Percentiles rank a stretch among this genome's conserved stretches.
Evolutionary conservation across 2,888 invertebrate genomes (phyloP).

Genomic region (Pasiphila rectangulata): DNA sequence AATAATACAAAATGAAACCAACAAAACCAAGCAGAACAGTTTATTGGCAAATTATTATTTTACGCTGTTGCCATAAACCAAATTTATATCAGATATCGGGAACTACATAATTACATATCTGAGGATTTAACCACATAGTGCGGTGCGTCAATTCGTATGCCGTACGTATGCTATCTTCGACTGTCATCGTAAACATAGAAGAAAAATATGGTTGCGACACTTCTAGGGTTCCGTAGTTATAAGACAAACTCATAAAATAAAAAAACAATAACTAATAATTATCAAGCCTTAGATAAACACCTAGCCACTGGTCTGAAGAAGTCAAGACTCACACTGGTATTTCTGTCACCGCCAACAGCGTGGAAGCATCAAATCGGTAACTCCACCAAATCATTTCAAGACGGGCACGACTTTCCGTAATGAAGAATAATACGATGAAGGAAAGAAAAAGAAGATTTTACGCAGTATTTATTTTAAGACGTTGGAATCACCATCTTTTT

Average conservation of each 20-base stretch:
- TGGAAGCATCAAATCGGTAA: too few species aligned
- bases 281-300: too few species aligned
- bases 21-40: neutral
- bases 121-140: conserved; percentile 20
- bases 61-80: conserved; percentile 9
- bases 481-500: too few species aligned
- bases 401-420: too few species aligned
- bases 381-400: too few species aligned
- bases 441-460: too few species aligned
- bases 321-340: too few species aligned
- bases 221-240: conserved; percentile 8
- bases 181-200: conserved; percentile 30
- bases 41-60: conserved; percentile 15
- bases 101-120: conserved; percentile 23
- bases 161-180: conserved; percentile 26
- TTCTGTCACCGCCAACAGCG: too few species aligned
- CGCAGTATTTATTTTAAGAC: too few species aligned
- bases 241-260: neutral
- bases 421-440: too few species aligned
- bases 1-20: neutral
- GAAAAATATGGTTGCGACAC: conserved; percentile 10
- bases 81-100: conserved; percentile 25
- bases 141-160: conserved; percentile 23
- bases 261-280: neutral
- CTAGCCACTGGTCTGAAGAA: too few species aligned